phyloP scores from a whole-genome alignment of 2,888 invertebrate genomes.

The Bellardia pandia region DNA sequence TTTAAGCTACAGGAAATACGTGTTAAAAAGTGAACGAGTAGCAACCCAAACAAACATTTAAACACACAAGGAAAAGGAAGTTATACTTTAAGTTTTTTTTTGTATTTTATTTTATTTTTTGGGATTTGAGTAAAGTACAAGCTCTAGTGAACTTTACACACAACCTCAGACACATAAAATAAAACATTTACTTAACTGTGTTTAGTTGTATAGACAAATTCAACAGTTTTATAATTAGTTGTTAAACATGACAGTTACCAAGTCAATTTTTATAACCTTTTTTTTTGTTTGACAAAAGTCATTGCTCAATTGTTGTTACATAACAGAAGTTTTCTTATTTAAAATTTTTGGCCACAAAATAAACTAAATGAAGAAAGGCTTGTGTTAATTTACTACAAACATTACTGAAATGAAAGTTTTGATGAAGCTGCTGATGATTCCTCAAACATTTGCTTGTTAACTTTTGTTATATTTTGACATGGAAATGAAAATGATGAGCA shows the following conservation, averaged over 20 bases:
- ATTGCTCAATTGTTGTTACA: slow-evolving; percentile 43
- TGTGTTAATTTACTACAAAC: slow-evolving; percentile 22
- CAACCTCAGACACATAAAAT: slow-evolving; percentile 64
- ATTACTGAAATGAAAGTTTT: slow-evolving; percentile 4
- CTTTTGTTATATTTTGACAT: slow-evolving; percentile 55
- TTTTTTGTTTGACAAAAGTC: slow-evolving; percentile 30
- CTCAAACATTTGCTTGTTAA: slow-evolving; percentile 39
- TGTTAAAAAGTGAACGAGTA: slow-evolving; percentile 53
- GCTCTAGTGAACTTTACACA: slow-evolving; percentile 40
- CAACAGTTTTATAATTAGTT: slow-evolving; percentile 62
- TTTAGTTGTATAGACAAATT: slow-evolving; percentile 13
- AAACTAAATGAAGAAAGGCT: slow-evolving; percentile 32
- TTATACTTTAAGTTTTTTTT: slow-evolving; percentile 50
- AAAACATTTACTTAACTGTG: slow-evolving; percentile 7
- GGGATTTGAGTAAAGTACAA: neutral
- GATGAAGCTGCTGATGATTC: slow-evolving; percentile 7
- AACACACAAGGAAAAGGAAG: slow-evolving; percentile 65
- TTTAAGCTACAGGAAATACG: slow-evolving; percentile 64
- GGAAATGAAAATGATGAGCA: slow-evolving; percentile 56
- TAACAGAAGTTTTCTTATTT: slow-evolving; percentile 68
- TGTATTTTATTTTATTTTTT: too few relatives aligned
- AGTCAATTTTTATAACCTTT: slow-evolving; percentile 11
- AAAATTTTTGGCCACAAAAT: slow-evolving; percentile 16
- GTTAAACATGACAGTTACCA: slow-evolving; percentile 28
- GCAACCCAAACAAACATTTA: neutral